A percentile compares a stretch with the other conserved stretches of the same genome.
Conservation (phyloP, 2,888 invertebrate species). For the Dioctria rufipes region DNA sequence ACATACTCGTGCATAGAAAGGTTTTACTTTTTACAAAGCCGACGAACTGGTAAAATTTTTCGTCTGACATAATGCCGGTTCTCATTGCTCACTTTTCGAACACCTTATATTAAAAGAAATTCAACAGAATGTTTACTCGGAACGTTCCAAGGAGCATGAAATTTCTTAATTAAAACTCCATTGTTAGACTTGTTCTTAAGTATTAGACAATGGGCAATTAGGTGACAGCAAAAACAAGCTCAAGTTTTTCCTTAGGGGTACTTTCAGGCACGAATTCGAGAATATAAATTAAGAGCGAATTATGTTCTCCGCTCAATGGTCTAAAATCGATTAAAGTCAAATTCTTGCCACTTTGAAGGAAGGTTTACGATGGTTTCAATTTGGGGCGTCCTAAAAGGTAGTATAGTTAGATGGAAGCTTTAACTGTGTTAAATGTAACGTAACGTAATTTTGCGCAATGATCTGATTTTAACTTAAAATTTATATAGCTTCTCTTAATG, state of each 20-base stretch:
- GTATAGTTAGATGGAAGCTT: neutral
- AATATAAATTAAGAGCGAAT: conserved; percentile 45
- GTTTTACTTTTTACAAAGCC: neutral
- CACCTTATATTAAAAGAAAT: neutral
- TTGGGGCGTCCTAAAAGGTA: conserved; percentile 26
- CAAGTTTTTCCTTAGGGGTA: neutral
- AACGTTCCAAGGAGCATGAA: conserved; percentile 36
- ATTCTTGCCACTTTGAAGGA: conserved; percentile 39
- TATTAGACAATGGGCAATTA: conserved; percentile 43
- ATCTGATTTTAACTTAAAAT: conserved; percentile 32
- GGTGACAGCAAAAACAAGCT: conserved; percentile 47
- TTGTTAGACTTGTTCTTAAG: conserved; percentile 46
- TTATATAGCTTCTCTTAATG: conserved; percentile 18
- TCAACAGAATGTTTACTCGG: conserved; percentile 30
- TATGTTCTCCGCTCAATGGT: conserved; percentile 36
- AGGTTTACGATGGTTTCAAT: conserved; percentile 36
- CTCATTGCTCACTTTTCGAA: neutral
- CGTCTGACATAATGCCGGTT: neutral
- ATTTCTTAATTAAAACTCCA: conserved; percentile 49
- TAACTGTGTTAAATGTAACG: conserved; percentile 39
- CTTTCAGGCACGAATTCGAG: conserved; percentile 7
- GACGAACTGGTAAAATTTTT: neutral
- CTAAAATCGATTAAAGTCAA: conserved; percentile 39
- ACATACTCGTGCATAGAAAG: too few species aligned
- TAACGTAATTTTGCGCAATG: conserved; percentile 42